Evolutionary conservation across 1,140 invertebrate genomes (phyloP).

Genomic region (Bactericera cockerelli): DNA sequence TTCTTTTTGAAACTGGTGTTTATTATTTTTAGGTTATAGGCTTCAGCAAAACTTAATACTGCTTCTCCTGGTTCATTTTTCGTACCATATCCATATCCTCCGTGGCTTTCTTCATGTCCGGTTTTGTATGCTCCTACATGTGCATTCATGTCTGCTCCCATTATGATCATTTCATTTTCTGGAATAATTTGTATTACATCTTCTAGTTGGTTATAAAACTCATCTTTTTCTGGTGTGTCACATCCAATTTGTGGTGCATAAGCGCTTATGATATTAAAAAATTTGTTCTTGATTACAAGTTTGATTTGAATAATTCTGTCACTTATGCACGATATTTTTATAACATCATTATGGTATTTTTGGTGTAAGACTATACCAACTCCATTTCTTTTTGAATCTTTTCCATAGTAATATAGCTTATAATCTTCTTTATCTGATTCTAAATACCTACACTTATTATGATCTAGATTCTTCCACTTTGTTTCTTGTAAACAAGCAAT

Average conservation of each 20-base stretch:
- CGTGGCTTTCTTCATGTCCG: neutral
- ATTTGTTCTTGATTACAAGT: neutral
- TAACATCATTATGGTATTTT: neutral
- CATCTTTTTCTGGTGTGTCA: neutral
- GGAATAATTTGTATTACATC: neutral
- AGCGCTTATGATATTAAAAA: neutral
- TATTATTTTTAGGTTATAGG: neutral
- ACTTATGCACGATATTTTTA: neutral
- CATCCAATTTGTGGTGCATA: constrained; percentile 5
- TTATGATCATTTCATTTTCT: neutral
- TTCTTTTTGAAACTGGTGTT: neutral
- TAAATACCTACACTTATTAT: neutral
- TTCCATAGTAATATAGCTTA: neutral
- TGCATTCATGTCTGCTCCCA: constrained; percentile 2
- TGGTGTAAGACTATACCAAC: neutral
- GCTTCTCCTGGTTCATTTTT: neutral
- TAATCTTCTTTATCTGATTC: neutral
- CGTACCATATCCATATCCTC: neutral
- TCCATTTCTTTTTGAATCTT: neutral
- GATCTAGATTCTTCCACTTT: neutral
- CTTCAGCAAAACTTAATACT: neutral
- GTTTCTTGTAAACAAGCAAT: neutral
- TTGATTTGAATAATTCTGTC: neutral
- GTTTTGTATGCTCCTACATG: neutral
- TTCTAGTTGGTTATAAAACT: neutral